Percentiles rank a stretch among this genome's conserved stretches.
These are phyloP conservation scores for Zingel zingel DNA, from an alignment of 2,113 vertebrate genomes.

Conservation along the genomic window DNA sequence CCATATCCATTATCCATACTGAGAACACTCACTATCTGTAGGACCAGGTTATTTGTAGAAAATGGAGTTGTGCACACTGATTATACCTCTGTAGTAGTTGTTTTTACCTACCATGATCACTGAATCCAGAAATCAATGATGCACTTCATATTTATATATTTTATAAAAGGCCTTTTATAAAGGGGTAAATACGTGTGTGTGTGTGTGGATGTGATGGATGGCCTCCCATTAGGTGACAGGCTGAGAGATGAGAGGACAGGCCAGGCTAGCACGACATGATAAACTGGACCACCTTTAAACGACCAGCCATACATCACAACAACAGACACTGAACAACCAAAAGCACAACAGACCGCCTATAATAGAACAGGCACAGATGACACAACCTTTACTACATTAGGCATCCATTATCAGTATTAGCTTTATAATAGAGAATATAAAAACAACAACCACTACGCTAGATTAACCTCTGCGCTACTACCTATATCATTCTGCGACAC, in stretches of 20 bases:
- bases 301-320: slow-evolving; percentile 64
- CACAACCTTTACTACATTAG: slow-evolving; percentile 5
- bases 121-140: slow-evolving; percentile 11
- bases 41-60: slow-evolving; percentile 3
- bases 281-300: slow-evolving; percentile 70
- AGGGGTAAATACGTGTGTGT: slow-evolving; percentile 11
- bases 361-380: slow-evolving; percentile 31
- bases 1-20: neutral
- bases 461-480: slow-evolving; percentile 23
- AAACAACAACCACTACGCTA: neutral
- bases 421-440: neutral
- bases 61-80: slow-evolving; percentile 5
- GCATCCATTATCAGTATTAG: slow-evolving; percentile 30
- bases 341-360: slow-evolving; percentile 29
- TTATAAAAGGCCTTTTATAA: slow-evolving; percentile 7
- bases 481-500: neutral
- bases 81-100: neutral
- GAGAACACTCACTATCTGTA: neutral
- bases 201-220: slow-evolving; percentile 63
- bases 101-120: neutral
- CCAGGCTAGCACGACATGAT: slow-evolving; percentile 62
- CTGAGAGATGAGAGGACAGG: slow-evolving; percentile 68
- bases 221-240: slow-evolving; percentile 68
- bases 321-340: slow-evolving; percentile 40
- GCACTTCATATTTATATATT: slow-evolving; percentile 7